Conservation (phyloP, 37 sponge, comb jelly and placozoan genomes). For the Crambe crambe region DNA sequence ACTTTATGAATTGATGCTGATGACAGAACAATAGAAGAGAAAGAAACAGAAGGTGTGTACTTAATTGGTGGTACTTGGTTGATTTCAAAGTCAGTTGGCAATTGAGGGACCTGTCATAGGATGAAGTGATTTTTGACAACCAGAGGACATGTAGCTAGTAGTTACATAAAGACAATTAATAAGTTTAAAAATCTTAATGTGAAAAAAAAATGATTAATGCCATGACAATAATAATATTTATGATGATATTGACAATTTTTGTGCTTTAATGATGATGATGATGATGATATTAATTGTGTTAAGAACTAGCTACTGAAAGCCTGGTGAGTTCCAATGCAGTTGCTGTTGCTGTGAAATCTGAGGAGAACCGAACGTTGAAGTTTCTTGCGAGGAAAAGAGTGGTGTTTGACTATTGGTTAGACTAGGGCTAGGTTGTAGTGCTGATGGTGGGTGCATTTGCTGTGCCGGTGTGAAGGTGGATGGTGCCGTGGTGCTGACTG, state of each 20-base stretch:
- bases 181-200: too few species aligned
- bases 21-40: too few species aligned
- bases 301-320: conserved; percentile 8
- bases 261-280: background rate
- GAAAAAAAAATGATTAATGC: background rate
- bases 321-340: conserved; percentile 20
- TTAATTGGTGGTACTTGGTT: too few species aligned
- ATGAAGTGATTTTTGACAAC: too few species aligned
- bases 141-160: too few species aligned
- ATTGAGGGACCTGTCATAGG: too few species aligned
- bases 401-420: conserved; percentile 10
- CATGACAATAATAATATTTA: background rate
- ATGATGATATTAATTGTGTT: background rate
- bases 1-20: too few species aligned
- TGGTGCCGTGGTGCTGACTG: background rate
- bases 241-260: background rate
- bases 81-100: too few species aligned
- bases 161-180: too few species aligned
- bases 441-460: background rate
- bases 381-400: background rate
- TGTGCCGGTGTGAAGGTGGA: background rate
- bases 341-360: conserved; percentile 7
- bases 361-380: conserved; percentile 1
- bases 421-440: background rate
- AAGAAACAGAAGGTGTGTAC: too few species aligned